Percentiles rank a stretch among this genome's conserved stretches.
Conservation (phyloP, 2,797 vertebrate species). For the Lepus oiostolus region DNA sequence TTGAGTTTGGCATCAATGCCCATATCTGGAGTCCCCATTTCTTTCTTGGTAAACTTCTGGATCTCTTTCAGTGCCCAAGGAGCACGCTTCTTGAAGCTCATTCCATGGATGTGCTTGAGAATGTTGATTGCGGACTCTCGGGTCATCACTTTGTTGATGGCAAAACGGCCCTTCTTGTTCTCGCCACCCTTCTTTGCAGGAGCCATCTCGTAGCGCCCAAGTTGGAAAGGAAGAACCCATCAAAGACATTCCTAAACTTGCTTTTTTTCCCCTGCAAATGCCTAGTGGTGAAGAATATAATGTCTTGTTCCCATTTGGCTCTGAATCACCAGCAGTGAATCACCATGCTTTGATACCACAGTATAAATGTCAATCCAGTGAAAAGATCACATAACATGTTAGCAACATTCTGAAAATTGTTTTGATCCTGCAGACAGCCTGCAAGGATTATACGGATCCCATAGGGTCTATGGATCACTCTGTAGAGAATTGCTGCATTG, state of each 20-base stretch:
- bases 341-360: neutral
- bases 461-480: neutral
- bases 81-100: too few species aligned
- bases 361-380: neutral
- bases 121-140: too few species aligned
- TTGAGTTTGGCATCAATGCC: too few species aligned
- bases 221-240: too few species aligned
- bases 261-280: neutral
- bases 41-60: too few species aligned
- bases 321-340: neutral
- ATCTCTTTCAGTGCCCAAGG: too few species aligned
- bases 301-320: neutral
- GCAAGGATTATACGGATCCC: neutral
- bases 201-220: too few species aligned
- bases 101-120: too few species aligned
- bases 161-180: too few species aligned
- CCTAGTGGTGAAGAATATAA: neutral
- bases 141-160: too few species aligned
- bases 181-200: too few species aligned
- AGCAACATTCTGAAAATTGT: constrained; percentile 33
- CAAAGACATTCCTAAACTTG: neutral
- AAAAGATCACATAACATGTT: neutral
- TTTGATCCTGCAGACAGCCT: neutral
- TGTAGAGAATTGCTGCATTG: neutral
- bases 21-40: too few species aligned